Evolutionary conservation across 2,888 invertebrate species (phyloP), one percentile per base, ranked within the genome.

Genomic region (Thecocarcelia acutangulata): DNA sequence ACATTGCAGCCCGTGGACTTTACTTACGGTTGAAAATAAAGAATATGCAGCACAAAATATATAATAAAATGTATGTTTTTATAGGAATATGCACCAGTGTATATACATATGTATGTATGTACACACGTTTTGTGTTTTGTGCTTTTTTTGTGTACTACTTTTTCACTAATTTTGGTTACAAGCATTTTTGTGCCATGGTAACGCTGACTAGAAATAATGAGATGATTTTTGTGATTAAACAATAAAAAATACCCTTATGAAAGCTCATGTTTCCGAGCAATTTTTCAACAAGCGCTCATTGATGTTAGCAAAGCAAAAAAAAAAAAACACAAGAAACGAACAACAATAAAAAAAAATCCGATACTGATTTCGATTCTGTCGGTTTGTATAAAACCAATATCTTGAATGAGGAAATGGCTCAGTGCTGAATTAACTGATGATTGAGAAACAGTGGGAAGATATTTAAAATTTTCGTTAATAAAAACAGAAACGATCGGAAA

Each of bases 371-470:
- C 33, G 37, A 64, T 48, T 63, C 56, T 52, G 58, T 6, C 4
- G 50, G 13, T 61, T 75, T 61, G 44, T 84, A 85, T 85, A 84
- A 84, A 85, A 84, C 68, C 50, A 70, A 58, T 19, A 37, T 19
- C 28, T 12, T 15, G 17, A 37, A 64, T 5, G 48, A 63, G 64
- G 54, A 76, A 83, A 19, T 48, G 11, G 72, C 48, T 84, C 83
- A 85, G 84, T 85, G 77, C 61, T 59, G 59, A 82, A 80, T 69
- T 24, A 58, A 69, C 52, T 59, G 54, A 78, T 37, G 77, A n/a
- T 63, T 44, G 64, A 69, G 19, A 64, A 74, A 74, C 78, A 74
- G 63, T 76, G 42, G 75, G 19, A 64, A 21, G 28, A 40, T 9
- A 11, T 42, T 50, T 21, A 11, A 50, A 63, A 58, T 15, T 37